phyloP scores from a whole-genome alignment of 1,140 invertebrate species.

The Drosophila oshimai region DNA sequence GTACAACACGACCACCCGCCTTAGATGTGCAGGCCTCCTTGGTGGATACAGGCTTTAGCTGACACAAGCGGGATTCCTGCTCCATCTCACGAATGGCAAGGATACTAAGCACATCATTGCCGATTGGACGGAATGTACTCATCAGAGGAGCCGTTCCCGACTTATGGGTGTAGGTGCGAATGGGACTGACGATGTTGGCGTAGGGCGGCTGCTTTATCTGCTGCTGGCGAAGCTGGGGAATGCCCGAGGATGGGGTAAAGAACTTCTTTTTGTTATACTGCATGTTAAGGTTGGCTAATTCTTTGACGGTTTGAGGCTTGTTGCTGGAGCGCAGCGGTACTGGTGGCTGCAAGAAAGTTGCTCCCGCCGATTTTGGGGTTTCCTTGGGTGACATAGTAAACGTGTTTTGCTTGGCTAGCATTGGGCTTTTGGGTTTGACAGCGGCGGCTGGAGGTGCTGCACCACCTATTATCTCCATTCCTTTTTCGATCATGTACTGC shows the following conservation, averaged over 20 bases:
- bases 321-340: constrained; percentile 14
- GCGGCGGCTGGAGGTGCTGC: neutral
- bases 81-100: constrained; percentile 56
- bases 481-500: constrained; percentile 81
- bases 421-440: neutral
- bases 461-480: constrained; percentile 59
- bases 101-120: constrained; percentile 25
- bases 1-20: neutral
- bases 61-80: constrained; percentile 53
- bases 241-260: constrained; percentile 43
- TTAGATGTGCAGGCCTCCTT: neutral
- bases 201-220: constrained; percentile 53
- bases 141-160: constrained; percentile 71
- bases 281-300: constrained; percentile 31
- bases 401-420: constrained; percentile 48
- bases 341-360: constrained; percentile 3
- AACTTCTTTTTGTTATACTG: constrained; percentile 35
- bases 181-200: constrained; percentile 81
- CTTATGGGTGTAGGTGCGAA: constrained; percentile 82
- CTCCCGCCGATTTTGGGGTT: neutral
- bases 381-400: constrained; percentile 50
- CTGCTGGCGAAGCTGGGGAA: constrained; percentile 36
- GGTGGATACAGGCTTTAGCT: neutral
- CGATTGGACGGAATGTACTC: constrained; percentile 48
- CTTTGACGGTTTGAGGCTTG: neutral